Percentiles rank a stretch among this genome's conserved stretches.
phyloP scores from a whole-genome alignment of 2,888 invertebrate genomes.

The Ctena decussata region DNA sequence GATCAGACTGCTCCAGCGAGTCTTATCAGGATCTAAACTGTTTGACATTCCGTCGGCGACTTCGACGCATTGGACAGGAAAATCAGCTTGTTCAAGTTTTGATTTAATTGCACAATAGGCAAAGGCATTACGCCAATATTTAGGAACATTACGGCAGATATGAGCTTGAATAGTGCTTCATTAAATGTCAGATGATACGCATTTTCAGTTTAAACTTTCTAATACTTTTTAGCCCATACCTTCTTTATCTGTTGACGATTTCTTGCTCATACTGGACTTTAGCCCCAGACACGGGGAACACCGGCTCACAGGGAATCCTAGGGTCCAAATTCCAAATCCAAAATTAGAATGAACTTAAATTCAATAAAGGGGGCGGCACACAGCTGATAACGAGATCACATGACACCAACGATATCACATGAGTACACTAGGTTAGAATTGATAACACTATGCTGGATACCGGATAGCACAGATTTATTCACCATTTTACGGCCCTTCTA shows the following conservation, averaged over 20 bases:
- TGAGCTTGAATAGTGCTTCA: too few species aligned
- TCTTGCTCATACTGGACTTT: constrained; percentile 3
- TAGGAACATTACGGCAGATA: too few species aligned
- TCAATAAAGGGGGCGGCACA: background rate
- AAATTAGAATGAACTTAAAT: background rate
- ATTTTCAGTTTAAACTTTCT: background rate
- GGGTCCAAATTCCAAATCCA: constrained; percentile 44
- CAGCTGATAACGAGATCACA: background rate
- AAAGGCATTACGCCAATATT: too few species aligned
- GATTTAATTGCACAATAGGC: too few species aligned
- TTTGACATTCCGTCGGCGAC: too few species aligned
- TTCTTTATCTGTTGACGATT: background rate
- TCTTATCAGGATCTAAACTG: too few species aligned
- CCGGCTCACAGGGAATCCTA: constrained; percentile 31
- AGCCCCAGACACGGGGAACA: background rate
- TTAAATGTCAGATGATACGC: too few species aligned
- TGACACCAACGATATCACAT: background rate
- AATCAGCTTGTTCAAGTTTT: too few species aligned
- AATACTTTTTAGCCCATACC: background rate
- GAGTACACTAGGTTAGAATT: background rate
- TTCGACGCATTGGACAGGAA: too few species aligned
- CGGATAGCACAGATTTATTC: too few species aligned
- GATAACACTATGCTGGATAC: background rate
- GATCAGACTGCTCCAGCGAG: too few species aligned
- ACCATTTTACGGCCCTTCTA: too few species aligned